These are phyloP conservation scores for Eupeodes luniger DNA, from an alignment of 2,888 invertebrate species.

Conservation along the genomic window DNA sequence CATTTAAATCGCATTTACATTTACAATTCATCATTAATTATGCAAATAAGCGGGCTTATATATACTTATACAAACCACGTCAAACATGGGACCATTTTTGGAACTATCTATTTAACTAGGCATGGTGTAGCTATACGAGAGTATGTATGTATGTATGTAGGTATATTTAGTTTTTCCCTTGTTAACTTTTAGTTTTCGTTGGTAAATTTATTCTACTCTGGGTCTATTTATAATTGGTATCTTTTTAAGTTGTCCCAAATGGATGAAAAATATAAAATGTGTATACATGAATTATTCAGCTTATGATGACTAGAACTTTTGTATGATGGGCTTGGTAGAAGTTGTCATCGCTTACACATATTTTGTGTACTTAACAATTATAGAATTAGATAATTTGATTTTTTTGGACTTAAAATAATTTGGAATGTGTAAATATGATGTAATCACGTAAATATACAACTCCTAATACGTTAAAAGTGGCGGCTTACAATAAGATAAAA, in stretches of 20 bases:
- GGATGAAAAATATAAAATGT: neutral
- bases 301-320: neutral
- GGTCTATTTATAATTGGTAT: slow-evolving; percentile 1
- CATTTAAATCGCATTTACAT: neutral
- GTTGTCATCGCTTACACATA: neutral
- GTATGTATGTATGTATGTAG: no score
- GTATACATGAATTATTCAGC: neutral
- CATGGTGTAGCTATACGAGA: no score
- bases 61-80: neutral
- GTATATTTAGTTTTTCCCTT: neutral
- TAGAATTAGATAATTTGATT: slow-evolving; percentile 18
- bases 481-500: no score
- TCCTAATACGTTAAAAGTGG: no score
- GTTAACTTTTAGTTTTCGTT: slow-evolving; percentile 4
- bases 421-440: no score
- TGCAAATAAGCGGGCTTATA: slow-evolving; percentile 18
- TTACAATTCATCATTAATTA: slow-evolving; percentile 33
- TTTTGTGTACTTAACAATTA: slow-evolving; percentile 7
- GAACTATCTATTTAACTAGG: neutral
- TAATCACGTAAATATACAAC: no score
- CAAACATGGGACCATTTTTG: slow-evolving; percentile 24
- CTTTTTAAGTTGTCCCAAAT: neutral
- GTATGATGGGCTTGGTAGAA: neutral
- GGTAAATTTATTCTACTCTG: neutral
- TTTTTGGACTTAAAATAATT: neutral